phyloP scores from a whole-genome alignment of 1,140 invertebrate species.

The Holcopasites calliopsidis region DNA sequence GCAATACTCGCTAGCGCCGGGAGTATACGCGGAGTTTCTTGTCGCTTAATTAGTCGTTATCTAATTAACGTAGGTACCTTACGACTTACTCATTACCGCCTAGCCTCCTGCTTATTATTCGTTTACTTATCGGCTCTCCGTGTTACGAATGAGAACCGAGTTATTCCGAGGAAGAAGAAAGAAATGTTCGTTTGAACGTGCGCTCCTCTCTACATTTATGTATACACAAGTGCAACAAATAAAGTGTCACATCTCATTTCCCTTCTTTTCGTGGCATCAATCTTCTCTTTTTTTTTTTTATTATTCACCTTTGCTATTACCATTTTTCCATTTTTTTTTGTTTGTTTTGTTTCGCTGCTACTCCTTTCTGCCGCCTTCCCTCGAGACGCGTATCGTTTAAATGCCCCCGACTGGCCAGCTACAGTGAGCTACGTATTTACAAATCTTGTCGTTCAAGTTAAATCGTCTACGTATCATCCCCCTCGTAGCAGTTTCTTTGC shows the following conservation, averaged over 20 bases:
- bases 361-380: too few species aligned
- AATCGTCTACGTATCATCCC: constrained; percentile 19
- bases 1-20: constrained; percentile 71
- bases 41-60: constrained; percentile 67
- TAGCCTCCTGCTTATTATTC: constrained; percentile 60
- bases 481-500: constrained; percentile 28
- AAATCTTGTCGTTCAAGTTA: constrained; percentile 53
- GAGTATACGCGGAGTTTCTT: constrained; percentile 65
- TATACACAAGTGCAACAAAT: constrained; percentile 4
- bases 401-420: constrained; percentile 72
- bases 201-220: background rate
- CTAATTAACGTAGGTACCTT: constrained; percentile 67
- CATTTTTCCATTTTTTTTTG: constrained; percentile 17
- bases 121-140: background rate
- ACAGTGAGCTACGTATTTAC: constrained; percentile 72
- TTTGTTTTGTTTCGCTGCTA: background rate
- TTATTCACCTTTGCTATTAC: background rate
- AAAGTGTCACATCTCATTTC: background rate
- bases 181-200: background rate
- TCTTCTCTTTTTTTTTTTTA: constrained; percentile 28
- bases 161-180: background rate
- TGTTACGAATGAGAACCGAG: background rate
- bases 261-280: background rate
- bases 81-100: constrained; percentile 67
- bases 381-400: constrained; percentile 44